Conservation (phyloP, 2,888 invertebrate genomes). For the Euplexia lucipara region DNA sequence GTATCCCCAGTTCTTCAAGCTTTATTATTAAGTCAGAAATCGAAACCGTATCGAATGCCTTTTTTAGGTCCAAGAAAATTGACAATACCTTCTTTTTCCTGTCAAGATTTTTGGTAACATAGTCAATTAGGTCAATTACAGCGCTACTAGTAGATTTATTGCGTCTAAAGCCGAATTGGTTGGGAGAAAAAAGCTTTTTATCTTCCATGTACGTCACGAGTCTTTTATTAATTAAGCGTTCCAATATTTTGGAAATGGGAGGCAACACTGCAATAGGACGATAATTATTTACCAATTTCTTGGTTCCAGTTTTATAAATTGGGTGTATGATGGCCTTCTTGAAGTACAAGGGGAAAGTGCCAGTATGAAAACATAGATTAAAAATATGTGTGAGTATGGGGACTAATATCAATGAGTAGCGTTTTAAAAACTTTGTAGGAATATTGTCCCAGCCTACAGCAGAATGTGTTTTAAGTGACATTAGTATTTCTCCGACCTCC, state of each 20-base stretch:
- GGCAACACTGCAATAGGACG: neutral
- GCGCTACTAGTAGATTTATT: neutral
- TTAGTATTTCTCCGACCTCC: too few species aligned
- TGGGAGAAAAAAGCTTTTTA: slow-evolving; percentile 2
- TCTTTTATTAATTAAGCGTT: neutral
- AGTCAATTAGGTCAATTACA: neutral
- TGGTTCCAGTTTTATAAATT: neutral
- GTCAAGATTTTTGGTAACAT: neutral
- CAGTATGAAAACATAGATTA: too few species aligned
- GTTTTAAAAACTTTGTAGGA: too few species aligned
- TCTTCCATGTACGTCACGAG: neutral
- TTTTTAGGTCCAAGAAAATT: slow-evolving; percentile 6
- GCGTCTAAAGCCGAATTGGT: neutral
- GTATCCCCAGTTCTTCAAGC: too few species aligned
- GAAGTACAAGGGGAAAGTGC: too few species aligned
- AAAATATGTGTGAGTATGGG: too few species aligned
- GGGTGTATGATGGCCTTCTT: neutral
- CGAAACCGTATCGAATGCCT: too few species aligned
- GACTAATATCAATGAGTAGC: too few species aligned
- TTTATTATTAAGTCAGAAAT: too few species aligned
- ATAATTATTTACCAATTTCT: neutral
- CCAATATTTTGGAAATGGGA: neutral
- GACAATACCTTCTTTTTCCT: slow-evolving; percentile 3
- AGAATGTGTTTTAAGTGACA: too few species aligned
- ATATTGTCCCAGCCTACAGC: too few species aligned